Conservation (phyloP, 2,113 vertebrate genomes). For the Otus sunia region DNA sequence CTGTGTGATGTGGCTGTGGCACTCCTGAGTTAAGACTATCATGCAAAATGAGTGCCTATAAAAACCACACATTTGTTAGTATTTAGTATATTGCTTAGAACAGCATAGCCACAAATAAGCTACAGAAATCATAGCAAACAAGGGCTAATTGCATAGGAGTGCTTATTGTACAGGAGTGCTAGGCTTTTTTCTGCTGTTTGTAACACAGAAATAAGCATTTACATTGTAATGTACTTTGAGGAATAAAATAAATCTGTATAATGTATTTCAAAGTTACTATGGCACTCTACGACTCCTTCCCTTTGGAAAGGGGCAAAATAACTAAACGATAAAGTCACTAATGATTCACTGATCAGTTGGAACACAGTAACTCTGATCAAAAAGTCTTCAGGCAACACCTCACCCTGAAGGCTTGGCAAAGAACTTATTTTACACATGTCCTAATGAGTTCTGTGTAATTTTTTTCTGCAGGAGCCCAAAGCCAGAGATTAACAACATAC, state of each 20-base stretch:
- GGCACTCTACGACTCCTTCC: not conserved
- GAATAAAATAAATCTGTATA: not conserved
- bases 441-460: not conserved
- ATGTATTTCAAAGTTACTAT: not conserved
- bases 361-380: not conserved
- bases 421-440: not conserved
- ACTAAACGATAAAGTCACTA: not conserved
- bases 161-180: not conserved
- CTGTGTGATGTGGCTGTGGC: not conserved
- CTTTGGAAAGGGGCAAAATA: not conserved
- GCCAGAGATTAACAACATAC: not conserved
- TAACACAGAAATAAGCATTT: not conserved
- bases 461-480: not conserved
- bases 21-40: not conserved
- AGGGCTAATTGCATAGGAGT: not conserved
- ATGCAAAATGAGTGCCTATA: not conserved
- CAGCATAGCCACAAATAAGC: not conserved
- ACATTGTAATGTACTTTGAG: not conserved
- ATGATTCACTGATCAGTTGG: not conserved
- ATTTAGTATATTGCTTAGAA: not conserved
- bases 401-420: conserved; percentile 19
- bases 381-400: conserved; percentile 5
- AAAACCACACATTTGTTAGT: not conserved
- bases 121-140: not conserved
- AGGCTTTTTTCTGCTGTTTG: not conserved